These are phyloP conservation scores for Melanocharis versteri DNA, from an alignment of 2,113 vertebrate genomes.

Conservation along the genomic window DNA sequence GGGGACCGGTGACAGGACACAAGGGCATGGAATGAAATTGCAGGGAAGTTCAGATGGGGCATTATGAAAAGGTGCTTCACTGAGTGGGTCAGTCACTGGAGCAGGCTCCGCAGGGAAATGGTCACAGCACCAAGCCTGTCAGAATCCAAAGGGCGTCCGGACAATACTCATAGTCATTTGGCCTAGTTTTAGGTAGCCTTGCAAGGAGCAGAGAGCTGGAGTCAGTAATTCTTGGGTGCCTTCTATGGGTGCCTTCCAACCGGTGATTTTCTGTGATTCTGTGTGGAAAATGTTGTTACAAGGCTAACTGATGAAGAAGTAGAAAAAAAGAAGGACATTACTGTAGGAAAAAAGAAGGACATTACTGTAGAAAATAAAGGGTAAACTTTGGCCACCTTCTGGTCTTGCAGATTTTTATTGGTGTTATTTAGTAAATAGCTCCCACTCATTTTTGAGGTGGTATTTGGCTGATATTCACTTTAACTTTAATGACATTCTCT, in stretches of 20 bases:
- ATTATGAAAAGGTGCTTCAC: neutral
- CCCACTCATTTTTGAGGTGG: neutral
- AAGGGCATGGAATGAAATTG: neutral
- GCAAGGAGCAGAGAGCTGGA: neutral
- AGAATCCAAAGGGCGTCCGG: neutral
- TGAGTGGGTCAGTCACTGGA: neutral
- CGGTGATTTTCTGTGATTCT: neutral
- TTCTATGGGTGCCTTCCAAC: neutral
- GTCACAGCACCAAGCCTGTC: neutral
- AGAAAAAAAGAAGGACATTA: neutral
- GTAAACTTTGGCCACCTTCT: neutral
- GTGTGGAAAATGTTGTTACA: neutral
- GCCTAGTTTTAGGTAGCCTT: neutral
- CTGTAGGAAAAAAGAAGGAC: neutral
- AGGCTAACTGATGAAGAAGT: neutral
- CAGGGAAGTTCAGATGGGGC: neutral
- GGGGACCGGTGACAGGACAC: neutral
- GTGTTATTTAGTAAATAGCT: neutral
- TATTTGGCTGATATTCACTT: slow-evolving; percentile 27
- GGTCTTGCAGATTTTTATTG: neutral
- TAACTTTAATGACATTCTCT: slow-evolving; percentile 51
- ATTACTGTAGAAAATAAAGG: neutral
- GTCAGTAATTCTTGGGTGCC: neutral
- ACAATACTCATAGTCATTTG: neutral
- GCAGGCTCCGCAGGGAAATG: neutral